phyloP scores from a whole-genome alignment of 2,113 vertebrate genomes.

The Greenwoodochromis staneri region DNA sequence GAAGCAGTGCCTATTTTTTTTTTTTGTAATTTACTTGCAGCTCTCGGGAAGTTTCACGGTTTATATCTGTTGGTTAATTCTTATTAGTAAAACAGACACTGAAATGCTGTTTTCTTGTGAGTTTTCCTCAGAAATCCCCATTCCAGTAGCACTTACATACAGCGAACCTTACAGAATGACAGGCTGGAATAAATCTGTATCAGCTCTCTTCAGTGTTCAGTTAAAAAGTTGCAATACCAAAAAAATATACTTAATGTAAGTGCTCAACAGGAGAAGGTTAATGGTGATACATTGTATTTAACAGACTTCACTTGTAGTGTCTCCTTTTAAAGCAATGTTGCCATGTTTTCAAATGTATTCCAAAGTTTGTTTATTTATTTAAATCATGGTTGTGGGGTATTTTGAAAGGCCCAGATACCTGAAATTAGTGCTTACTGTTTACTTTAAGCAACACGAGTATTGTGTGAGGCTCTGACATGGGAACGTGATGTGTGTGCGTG shows the following conservation, averaged over 20 bases:
- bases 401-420: neutral
- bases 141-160: neutral
- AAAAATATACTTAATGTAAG: neutral
- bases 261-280: neutral
- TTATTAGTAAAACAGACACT: neutral
- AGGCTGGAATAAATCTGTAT: neutral
- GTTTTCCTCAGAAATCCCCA: neutral
- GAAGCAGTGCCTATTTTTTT: neutral
- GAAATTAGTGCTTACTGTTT: neutral
- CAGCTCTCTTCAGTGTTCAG: neutral
- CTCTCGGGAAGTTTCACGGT: neutral
- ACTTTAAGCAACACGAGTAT: neutral
- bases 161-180: neutral
- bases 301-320: neutral
- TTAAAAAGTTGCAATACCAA: neutral
- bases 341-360: neutral
- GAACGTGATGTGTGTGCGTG: neutral
- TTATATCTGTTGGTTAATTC: neutral
- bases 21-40: neutral
- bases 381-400: neutral
- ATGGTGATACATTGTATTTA: neutral
- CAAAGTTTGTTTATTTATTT: neutral
- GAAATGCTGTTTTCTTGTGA: neutral
- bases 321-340: neutral
- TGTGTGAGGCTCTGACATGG: neutral